Evolutionary conservation across 2,113 vertebrate genomes (phyloP).

Genomic region (Lepus timidus): DNA sequence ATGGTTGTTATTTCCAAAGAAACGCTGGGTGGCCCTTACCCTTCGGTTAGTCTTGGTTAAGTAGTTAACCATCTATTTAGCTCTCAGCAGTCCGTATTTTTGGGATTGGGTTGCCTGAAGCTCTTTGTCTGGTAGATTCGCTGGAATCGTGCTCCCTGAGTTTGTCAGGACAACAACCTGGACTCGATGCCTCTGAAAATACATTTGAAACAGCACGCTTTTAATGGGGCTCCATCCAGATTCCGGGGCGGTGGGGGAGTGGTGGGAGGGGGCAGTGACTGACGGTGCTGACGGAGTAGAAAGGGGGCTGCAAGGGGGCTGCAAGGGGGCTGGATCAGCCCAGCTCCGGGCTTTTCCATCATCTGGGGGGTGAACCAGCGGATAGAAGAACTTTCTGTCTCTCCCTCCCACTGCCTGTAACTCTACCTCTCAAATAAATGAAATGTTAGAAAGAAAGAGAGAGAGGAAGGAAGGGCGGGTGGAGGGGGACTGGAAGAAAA

Average conservation of each 20-base stretch:
- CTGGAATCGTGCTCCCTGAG: not conserved
- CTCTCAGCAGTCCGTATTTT: not conserved
- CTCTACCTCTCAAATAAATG: too few species aligned
- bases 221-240: not conserved
- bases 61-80: not conserved
- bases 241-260: not conserved
- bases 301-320: not conserved
- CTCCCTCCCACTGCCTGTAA: too few species aligned
- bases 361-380: too few species aligned
- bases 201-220: not conserved
- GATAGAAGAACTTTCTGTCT: too few species aligned
- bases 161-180: not conserved
- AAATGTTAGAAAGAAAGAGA: too few species aligned
- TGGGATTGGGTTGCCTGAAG: not conserved
- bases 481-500: not conserved
- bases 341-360: too few species aligned
- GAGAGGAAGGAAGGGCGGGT: too few species aligned
- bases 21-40: not conserved
- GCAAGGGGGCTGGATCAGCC: too few species aligned
- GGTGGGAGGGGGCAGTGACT: too few species aligned
- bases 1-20: not conserved
- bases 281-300: not conserved
- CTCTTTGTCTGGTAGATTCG: not conserved
- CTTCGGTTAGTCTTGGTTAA: not conserved
- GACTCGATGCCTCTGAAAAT: not conserved